Base-by-base conservation (phyloP, 1,140 invertebrate species). In the Pseudomyrmex gracilis region DNA sequence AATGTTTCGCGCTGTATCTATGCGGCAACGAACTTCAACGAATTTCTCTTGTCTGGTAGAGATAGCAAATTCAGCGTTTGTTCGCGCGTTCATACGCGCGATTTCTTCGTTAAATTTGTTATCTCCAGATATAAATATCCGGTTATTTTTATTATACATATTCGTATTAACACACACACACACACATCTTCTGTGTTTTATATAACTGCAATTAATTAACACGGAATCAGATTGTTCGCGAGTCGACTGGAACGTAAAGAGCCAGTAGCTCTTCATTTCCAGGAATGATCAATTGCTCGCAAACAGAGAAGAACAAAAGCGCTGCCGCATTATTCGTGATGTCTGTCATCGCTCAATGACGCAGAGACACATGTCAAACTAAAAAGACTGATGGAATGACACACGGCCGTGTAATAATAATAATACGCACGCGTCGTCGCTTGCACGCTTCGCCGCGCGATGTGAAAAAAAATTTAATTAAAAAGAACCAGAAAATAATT, bases 231-330 rank as follows among this genome's bases (percentile, higher is more conserved):
- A 71, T n/a, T 12, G 43, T 1, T 74, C 10, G 17, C 45, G 12
- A 20, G 8, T 76, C 5, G 5, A 34, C 1, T 34, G 34, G 7
- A 34, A 34, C 7, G 0, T 34, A 0, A n/a, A n/a, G 5, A 34
- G 24, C 24, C 7, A 34, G 34, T 34, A 34, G 34, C 5, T 34
- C 34, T 61, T 12, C 60, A 45, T 4, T 45, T 67, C 63, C 17
- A 34, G 10, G 13, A 77, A 77, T 2, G 49, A 45, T 3, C 45
- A 53, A 53, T 64, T 17, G 73, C 45, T 43, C n/a, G n/a, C 17
- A 5, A 43, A 47, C 53, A 24, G 49, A 66, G 61, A 53, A 20
- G 61, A 77, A 34, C 53, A 76, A 55, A 53, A 34, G 73, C 57
- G 17, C n/a, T 76, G 10, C 13, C 45, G 20, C 45, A 49, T 74